Percentiles rank a stretch among this genome's conserved stretches.
These are phyloP conservation scores for Indicator indicator DNA, from an alignment of 2,113 vertebrate species.

Conservation along the genomic window DNA sequence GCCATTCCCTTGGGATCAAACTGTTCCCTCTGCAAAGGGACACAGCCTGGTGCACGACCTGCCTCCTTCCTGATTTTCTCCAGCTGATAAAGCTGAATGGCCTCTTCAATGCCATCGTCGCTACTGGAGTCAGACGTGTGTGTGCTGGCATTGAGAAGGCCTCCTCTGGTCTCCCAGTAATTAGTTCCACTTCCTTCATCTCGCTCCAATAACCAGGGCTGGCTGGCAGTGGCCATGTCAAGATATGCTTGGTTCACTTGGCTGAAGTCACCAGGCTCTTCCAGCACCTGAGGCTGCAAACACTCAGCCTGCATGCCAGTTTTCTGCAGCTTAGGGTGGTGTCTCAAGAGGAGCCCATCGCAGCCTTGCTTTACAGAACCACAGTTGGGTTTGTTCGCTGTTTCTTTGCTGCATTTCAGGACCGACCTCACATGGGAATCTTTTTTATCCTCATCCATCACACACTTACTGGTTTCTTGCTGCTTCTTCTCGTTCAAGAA, in stretches of 20 bases:
- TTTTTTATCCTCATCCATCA: not conserved
- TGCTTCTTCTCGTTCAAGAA: constrained; percentile 79
- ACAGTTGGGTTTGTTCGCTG: not conserved
- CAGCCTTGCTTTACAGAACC: constrained; percentile 56
- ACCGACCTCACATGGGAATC: not conserved
- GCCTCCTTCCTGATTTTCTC: constrained; percentile 82
- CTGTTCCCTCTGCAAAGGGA: constrained; percentile 41
- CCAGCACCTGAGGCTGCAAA: not conserved
- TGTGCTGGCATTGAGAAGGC: rapidly evolving
- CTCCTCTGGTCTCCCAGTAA: not conserved
- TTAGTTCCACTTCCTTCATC: not conserved
- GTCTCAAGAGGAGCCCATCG: constrained; percentile 57
- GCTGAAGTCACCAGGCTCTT: not conserved
- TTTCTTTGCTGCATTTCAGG: constrained; percentile 70
- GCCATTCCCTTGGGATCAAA: constrained; percentile 35
- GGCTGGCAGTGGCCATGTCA: not conserved
- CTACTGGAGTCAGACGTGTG: constrained; percentile 84
- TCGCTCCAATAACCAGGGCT: not conserved
- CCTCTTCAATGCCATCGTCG: constrained; percentile 92
- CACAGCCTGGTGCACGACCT: not conserved
- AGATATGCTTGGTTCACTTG: not conserved
- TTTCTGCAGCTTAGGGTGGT: constrained; percentile 33
- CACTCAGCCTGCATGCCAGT: not conserved
- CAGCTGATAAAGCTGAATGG: constrained; percentile 90
- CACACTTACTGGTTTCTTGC: constrained; percentile 31